Evolutionary conservation across 2,888 invertebrate species (phyloP).

Genomic region (Ischnura elegans): DNA sequence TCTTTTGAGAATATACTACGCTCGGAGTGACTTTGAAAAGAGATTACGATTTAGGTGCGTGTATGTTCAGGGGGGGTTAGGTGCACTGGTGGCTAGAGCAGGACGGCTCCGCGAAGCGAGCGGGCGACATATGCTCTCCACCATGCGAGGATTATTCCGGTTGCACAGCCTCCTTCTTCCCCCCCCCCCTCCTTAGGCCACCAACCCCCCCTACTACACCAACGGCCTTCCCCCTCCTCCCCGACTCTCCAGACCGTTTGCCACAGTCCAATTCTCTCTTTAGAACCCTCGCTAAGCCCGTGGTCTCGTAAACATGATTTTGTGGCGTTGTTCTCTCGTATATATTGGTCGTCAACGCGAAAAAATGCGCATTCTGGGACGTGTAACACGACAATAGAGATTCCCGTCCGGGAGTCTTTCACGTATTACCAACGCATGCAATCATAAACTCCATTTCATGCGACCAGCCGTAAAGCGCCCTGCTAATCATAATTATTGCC

Average conservation of each 20-base stretch:
- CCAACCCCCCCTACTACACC: not conserved
- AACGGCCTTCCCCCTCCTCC: not conserved
- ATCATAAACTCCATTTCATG: conserved; percentile 47
- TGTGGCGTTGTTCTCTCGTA: conserved; percentile 46
- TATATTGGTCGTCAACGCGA: conserved; percentile 56
- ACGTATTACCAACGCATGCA: conserved; percentile 46
- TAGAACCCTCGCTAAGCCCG: conserved; percentile 36
- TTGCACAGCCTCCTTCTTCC: not conserved
- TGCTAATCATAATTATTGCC: conserved; percentile 41
- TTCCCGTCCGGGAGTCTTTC: conserved; percentile 31
- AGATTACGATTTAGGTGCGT: not conserved
- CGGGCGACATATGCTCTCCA: conserved; percentile 40
- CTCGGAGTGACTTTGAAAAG: conserved; percentile 18
- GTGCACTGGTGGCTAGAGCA: not conserved
- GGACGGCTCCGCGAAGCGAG: not conserved
- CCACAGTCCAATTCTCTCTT: conserved; percentile 47
- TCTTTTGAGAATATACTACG: not conserved
- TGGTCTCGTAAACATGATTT: conserved; percentile 52
- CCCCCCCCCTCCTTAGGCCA: not conserved
- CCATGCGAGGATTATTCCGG: conserved; percentile 11
- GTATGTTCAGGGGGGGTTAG: not conserved
- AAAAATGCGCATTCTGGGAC: conserved; percentile 52
- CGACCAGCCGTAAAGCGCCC: not conserved
- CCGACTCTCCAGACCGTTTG: not conserved
- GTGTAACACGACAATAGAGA: conserved; percentile 36